phyloP scores from a whole-genome alignment of 2,113 vertebrate species.

The Vireo altiloquus region DNA sequence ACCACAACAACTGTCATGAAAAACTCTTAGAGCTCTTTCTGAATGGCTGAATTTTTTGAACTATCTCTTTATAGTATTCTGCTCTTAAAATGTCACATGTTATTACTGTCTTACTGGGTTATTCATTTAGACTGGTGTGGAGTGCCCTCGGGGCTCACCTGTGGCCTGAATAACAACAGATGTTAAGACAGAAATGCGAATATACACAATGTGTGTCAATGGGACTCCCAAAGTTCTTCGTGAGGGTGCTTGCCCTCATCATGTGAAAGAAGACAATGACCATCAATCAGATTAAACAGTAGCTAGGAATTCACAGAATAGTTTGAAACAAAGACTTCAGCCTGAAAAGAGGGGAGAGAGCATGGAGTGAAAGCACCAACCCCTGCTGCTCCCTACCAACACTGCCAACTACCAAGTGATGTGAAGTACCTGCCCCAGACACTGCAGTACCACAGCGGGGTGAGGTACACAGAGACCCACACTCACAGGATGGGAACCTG shows the following conservation, averaged over 20 bases:
- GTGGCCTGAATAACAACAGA: background rate
- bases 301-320: background rate
- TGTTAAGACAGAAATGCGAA: background rate
- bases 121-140: background rate
- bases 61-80: background rate
- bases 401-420: fast-evolving
- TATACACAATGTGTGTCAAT: background rate
- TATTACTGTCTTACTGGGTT: background rate
- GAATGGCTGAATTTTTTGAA: background rate
- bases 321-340: background rate
- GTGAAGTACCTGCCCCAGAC: background rate
- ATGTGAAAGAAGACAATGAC: background rate
- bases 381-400: background rate
- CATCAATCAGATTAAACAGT: background rate
- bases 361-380: background rate
- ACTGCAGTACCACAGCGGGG: background rate
- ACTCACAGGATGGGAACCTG: fast-evolving
- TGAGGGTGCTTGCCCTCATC: background rate
- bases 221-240: background rate
- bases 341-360: background rate
- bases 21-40: background rate
- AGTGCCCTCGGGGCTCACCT: background rate
- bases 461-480: background rate
- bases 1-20: background rate
- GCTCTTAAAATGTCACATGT: slow-evolving; percentile 10